These are phyloP conservation scores for Scylla paramamosain DNA, from an alignment of 1,140 invertebrate species.

Conservation along the genomic window DNA sequence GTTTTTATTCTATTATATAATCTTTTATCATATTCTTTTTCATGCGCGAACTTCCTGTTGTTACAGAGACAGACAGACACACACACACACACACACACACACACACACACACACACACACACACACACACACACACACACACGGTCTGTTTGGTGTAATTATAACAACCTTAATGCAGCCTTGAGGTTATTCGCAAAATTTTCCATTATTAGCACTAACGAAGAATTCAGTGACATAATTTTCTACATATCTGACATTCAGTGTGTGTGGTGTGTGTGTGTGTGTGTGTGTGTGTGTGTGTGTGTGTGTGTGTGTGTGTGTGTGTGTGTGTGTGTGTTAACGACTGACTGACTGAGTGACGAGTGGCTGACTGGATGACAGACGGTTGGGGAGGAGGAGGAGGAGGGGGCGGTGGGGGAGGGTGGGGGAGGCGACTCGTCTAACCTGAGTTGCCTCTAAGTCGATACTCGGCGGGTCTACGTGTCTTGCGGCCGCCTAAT, in stretches of 20 bases:
- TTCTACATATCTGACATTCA: too few species aligned
- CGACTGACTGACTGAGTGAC: background rate
- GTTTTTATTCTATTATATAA: background rate
- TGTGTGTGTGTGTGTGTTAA: background rate
- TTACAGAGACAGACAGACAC: background rate
- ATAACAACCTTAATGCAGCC: background rate
- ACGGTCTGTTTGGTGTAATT: background rate
- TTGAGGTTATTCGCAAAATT: background rate
- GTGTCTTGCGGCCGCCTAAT: slow-evolving; percentile 41
- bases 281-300: too few species aligned
- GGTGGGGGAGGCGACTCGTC: background rate
- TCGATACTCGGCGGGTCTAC: background rate
- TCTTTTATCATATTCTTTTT: background rate
- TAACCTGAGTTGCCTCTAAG: slow-evolving; percentile 10
- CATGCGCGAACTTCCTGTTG: background rate
- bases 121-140: background rate
- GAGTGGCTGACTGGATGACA: background rate
- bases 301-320: too few species aligned
- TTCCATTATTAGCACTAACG: background rate
- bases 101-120: background rate
- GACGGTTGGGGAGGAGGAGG: background rate
- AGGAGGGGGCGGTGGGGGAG: background rate
- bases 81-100: slow-evolving; percentile 37
- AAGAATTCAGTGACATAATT: too few species aligned
- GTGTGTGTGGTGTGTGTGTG: too few species aligned